Percentiles rank a stretch among this genome's conserved stretches.
phyloP scores from a whole-genome alignment of 2,113 vertebrate species.

The Corythornis vintsioides region DNA sequence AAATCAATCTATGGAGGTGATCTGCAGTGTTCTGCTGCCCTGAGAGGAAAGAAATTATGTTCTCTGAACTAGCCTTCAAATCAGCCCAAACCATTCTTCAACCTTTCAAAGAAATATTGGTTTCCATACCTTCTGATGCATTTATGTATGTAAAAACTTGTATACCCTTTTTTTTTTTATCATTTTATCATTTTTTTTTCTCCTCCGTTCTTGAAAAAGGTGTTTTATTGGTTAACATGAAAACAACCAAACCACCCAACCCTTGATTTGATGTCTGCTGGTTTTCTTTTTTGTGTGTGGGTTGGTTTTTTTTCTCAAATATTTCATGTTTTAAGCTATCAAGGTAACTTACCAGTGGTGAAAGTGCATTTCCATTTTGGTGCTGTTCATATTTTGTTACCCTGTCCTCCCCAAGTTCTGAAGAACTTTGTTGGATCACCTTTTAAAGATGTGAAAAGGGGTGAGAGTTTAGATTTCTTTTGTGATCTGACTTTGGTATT shows the following conservation, averaged over 20 bases:
- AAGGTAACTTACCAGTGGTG: not conserved
- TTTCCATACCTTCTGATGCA: not conserved
- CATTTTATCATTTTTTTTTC: not conserved
- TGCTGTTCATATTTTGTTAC: not conserved
- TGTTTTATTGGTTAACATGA: not conserved
- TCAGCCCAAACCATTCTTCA: not conserved
- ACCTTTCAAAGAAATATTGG: not conserved
- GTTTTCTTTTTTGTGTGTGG: not conserved
- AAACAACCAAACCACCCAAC: not conserved
- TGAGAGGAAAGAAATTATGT: not conserved
- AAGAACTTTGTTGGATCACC: not conserved
- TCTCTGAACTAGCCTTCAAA: not conserved
- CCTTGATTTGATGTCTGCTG: not conserved
- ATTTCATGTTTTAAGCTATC: not conserved
- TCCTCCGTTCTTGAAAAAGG: not conserved
- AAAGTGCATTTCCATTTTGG: not conserved
- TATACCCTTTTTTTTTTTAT: not conserved
- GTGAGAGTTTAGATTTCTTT: not conserved
- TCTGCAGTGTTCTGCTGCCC: not conserved
- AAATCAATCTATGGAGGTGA: not conserved
- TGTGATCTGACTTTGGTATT: not conserved
- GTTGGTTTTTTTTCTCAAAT: not conserved
- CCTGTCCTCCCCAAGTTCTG: not conserved
- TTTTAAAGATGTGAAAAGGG: not conserved
- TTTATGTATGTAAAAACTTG: not conserved